phyloP scores from a whole-genome alignment of 1,140 invertebrate species.

The Diabrotica virgifera region DNA sequence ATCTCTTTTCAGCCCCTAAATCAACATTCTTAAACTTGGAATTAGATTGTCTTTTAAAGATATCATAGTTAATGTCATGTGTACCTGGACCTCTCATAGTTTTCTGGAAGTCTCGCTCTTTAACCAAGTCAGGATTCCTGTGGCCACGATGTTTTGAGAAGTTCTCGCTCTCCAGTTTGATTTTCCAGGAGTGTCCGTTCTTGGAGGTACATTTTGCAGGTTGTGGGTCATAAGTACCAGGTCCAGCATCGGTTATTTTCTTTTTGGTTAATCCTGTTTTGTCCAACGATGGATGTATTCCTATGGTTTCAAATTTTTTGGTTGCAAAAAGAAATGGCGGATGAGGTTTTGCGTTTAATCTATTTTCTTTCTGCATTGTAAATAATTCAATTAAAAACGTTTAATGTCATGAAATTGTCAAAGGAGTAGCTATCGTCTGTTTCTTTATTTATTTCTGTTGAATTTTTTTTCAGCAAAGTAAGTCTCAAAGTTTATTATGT shows the following conservation, averaged over 20 bases:
- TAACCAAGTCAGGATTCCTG: conserved; percentile 34
- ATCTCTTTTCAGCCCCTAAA: conserved; percentile 31
- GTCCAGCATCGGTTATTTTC: conserved; percentile 28
- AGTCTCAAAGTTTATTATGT: no score
- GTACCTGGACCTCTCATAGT: conserved; percentile 38
- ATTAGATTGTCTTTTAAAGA: conserved; percentile 26
- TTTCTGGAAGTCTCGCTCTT: conserved; percentile 30
- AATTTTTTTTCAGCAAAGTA: no score
- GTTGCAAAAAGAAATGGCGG: conserved; percentile 34
- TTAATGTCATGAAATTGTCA: no score
- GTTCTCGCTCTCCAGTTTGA: conserved; percentile 35
- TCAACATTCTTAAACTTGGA: conserved; percentile 28
- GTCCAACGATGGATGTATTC: conserved; percentile 39
- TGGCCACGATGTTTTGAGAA: conserved; percentile 41
- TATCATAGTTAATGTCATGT: conserved; percentile 34
- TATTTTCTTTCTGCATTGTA: not conserved
- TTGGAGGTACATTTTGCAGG: conserved; percentile 24
- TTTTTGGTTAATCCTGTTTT: conserved; percentile 26
- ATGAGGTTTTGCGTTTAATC: conserved; percentile 11
- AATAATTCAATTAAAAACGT: not conserved
- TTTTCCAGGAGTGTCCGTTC: conserved; percentile 36
- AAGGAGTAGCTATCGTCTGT: no score
- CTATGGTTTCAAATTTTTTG: conserved; percentile 34
- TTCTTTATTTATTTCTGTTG: no score
- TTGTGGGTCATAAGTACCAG: conserved; percentile 34